Conservation (phyloP, 2,888 invertebrate genomes). For the Pristionchus japonicus region DNA sequence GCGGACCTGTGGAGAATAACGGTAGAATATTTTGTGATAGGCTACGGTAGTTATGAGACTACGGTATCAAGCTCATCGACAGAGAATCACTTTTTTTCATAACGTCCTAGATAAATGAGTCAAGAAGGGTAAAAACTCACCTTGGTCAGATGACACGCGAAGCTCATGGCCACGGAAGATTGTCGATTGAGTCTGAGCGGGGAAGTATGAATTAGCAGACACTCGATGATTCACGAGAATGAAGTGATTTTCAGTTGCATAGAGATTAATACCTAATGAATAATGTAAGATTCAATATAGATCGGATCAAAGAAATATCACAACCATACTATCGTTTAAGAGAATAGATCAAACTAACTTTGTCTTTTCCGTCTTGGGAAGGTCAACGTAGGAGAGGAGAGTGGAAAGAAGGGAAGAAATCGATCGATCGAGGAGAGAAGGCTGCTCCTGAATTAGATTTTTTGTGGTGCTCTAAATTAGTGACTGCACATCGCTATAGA, state of each 20-base stretch:
- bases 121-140: constrained; percentile 50
- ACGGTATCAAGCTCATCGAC: background rate
- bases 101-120: background rate
- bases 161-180: constrained; percentile 51
- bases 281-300: background rate
- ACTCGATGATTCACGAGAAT: background rate
- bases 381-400: constrained; percentile 56
- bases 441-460: constrained; percentile 54
- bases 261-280: background rate
- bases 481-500: too few species aligned
- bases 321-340: too few species aligned
- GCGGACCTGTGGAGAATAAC: constrained; percentile 48
- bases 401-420: constrained; percentile 59
- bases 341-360: background rate
- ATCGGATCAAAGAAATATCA: too few species aligned
- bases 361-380: constrained; percentile 45
- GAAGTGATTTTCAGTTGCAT: background rate
- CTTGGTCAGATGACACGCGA: constrained; percentile 52
- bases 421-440: constrained; percentile 66
- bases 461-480: too few species aligned
- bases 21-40: background rate
- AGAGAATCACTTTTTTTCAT: too few species aligned
- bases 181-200: constrained; percentile 41
- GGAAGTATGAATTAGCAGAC: background rate
- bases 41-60: too few species aligned